A percentile compares a stretch with the other conserved stretches of the same genome.
These are phyloP conservation scores for Euphydryas editha DNA, from an alignment of 2,888 invertebrate genomes.

Conservation along the genomic window DNA sequence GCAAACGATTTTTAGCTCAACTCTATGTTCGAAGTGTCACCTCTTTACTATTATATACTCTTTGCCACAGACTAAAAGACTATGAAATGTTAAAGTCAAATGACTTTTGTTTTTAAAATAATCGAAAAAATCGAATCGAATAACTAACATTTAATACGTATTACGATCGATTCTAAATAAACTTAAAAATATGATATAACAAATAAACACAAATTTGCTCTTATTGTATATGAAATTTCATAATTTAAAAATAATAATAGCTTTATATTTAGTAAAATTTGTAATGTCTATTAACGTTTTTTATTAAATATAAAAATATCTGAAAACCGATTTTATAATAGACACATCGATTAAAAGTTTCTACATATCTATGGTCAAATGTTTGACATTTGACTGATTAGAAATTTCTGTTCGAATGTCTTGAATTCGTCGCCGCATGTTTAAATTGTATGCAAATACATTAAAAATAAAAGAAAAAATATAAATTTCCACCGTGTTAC, in stretches of 20 bases:
- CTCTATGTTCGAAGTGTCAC: too few species aligned
- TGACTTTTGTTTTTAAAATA: constrained; percentile 29
- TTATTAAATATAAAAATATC: neutral
- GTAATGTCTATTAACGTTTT: neutral
- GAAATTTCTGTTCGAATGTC: neutral
- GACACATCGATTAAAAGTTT: neutral
- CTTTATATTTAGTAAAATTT: too few species aligned
- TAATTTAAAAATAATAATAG: too few species aligned
- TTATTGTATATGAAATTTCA: too few species aligned
- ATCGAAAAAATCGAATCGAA: constrained; percentile 3
- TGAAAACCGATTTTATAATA: neutral
- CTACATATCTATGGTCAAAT: neutral
- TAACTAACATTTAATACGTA: neutral
- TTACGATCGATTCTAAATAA: too few species aligned
- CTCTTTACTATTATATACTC: too few species aligned
- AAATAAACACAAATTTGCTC: too few species aligned
- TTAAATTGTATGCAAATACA: neutral
- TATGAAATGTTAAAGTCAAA: constrained; percentile 29
- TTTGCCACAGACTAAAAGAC: constrained; percentile 36
- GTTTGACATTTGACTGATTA: constrained; percentile 5
- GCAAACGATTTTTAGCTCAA: too few species aligned
- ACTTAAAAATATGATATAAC: too few species aligned
- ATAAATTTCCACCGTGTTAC: neutral
- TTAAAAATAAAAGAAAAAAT: constrained; percentile 2
- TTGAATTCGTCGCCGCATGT: constrained; percentile 7